These are phyloP conservation scores for Lepidurus arcticus DNA, from an alignment of 1,140 invertebrate species.

Conservation along the genomic window DNA sequence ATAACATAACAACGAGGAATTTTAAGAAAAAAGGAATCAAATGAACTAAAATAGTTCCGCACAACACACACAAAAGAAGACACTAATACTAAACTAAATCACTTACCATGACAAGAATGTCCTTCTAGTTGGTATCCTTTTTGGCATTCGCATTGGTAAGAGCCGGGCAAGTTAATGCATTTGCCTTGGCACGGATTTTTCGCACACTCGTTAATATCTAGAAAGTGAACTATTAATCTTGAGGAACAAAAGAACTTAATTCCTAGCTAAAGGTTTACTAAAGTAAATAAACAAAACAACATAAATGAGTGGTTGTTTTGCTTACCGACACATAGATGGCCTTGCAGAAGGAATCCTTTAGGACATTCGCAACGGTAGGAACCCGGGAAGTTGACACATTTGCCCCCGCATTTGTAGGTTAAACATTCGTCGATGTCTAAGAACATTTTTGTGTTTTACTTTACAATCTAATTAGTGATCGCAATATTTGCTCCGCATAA, in stretches of 20 bases:
- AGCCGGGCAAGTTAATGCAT: conserved; percentile 89
- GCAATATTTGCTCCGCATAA: no score
- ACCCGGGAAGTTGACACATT: conserved; percentile 30
- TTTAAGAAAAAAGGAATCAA: not conserved
- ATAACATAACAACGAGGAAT: conserved; percentile 5
- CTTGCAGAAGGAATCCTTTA: conserved; percentile 26
- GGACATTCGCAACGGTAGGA: conserved; percentile 30
- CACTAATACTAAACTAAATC: no score
- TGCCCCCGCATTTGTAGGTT: conserved; percentile 33
- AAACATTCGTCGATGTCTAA: conserved; percentile 33
- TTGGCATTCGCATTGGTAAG: conserved; percentile 83
- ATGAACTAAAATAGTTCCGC: not conserved
- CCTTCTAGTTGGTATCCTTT: conserved; percentile 57
- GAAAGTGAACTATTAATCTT: not conserved
- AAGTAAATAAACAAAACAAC: not conserved
- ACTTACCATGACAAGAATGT: conserved; percentile 28
- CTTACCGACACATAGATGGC: conserved; percentile 28
- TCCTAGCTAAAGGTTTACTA: not conserved
- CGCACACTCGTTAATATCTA: conserved; percentile 30
- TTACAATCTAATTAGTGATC: not conserved
- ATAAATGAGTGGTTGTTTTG: not conserved
- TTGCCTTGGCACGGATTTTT: conserved; percentile 39
- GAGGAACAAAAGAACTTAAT: not conserved
- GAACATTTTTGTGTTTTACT: not conserved
- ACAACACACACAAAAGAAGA: not conserved